These are phyloP conservation scores for Channa striata DNA, from an alignment of 2,797 vertebrate genomes.

Conservation along the genomic window DNA sequence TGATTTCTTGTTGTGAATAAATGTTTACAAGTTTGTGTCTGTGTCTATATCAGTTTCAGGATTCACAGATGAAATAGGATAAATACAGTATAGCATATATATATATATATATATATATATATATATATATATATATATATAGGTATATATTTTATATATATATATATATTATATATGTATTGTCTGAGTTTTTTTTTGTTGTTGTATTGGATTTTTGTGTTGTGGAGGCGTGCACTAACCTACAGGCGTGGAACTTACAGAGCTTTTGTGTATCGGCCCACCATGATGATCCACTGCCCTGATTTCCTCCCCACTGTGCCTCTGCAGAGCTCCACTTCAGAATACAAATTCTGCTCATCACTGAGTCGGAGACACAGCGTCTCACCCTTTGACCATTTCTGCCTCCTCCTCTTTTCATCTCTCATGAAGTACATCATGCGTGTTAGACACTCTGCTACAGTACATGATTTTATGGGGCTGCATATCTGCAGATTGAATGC, in stretches of 20 bases:
- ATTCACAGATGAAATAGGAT: neutral
- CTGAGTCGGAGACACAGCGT: slow-evolving; percentile 54
- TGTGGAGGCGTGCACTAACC: slow-evolving; percentile 3
- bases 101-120: neutral
- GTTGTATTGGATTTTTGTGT: neutral
- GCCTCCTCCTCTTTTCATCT: slow-evolving; percentile 24
- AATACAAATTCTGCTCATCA: slow-evolving; percentile 70
- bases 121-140: no score
- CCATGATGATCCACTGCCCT: slow-evolving; percentile 78
- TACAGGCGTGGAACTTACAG: neutral
- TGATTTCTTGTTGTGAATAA: neutral
- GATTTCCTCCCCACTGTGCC: slow-evolving; percentile 62
- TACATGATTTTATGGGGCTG: neutral
- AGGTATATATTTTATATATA: neutral
- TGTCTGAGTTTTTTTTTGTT: no score
- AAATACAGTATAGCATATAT: neutral
- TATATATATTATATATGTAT: no score
- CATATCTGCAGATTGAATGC: no score
- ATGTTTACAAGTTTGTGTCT: neutral
- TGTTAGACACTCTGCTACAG: slow-evolving; percentile 16
- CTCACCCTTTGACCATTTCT: slow-evolving; percentile 57
- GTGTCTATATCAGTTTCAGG: neutral
- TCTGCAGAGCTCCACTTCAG: slow-evolving; percentile 69
- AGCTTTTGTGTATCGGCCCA: slow-evolving; percentile 44
- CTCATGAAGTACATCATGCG: slow-evolving; percentile 28